A percentile compares a stretch with the other conserved stretches of the same genome.
These are phyloP conservation scores for Amblyopsis rosae DNA, from an alignment of 2,113 vertebrate species.

Conservation along the genomic window DNA sequence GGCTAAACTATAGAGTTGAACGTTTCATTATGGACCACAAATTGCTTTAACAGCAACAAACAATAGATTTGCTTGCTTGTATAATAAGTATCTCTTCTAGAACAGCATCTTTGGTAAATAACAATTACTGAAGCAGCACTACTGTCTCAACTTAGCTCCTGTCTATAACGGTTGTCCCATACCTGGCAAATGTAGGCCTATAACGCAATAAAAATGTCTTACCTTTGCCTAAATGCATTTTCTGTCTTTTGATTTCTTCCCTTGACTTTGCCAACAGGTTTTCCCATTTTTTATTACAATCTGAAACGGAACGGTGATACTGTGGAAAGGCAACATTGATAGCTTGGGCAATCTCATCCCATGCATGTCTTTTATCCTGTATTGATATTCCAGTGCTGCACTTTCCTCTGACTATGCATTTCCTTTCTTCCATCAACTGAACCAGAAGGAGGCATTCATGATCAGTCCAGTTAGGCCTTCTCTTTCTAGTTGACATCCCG, in stretches of 20 bases:
- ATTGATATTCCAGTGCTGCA: conserved; percentile 39
- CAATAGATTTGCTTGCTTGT: no score
- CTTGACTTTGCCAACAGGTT: conserved; percentile 60
- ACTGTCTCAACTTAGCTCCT: no score
- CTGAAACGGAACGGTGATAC: conserved; percentile 46
- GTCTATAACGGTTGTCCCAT: no score
- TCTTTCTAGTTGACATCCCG: conserved; percentile 43
- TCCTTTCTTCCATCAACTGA: conserved; percentile 49
- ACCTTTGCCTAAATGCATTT: conserved; percentile 38
- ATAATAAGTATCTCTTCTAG: no score
- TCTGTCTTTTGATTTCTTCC: conserved; percentile 57
- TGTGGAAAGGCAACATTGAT: conserved; percentile 57
- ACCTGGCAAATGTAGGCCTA: no score
- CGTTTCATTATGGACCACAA: no score
- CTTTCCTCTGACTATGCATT: conserved; percentile 50
- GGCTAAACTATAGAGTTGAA: no score
- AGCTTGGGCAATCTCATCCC: conserved; percentile 49
- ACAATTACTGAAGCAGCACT: no score
- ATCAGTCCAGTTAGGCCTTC: conserved; percentile 62
- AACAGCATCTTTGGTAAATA: no score
- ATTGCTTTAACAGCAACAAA: no score
- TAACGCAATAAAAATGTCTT: neutral
- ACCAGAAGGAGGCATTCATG: conserved; percentile 57
- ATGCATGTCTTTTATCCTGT: conserved; percentile 52
- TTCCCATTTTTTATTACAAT: conserved; percentile 66